Percentiles rank a stretch among this genome's conserved stretches.
Conservation (phyloP, 2,888 invertebrate species). For the Rutpela maculata region DNA sequence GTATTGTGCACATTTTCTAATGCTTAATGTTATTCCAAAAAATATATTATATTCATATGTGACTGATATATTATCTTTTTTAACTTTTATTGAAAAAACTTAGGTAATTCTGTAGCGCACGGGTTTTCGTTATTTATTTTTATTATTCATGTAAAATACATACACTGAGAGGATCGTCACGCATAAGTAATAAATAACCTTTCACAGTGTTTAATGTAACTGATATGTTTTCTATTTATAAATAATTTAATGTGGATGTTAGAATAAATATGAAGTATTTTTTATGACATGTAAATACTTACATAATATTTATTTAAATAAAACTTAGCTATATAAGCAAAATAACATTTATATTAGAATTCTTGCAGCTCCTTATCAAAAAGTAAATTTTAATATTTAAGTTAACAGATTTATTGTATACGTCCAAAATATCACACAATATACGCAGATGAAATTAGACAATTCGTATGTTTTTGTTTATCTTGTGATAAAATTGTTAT, state of each 20-base stretch:
- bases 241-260: conserved; percentile 36
- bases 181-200: conserved; percentile 36
- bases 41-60: too few species aligned
- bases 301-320: conserved; percentile 58
- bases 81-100: too few species aligned
- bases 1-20: too few species aligned
- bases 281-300: conserved; percentile 53
- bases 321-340: conserved; percentile 54
- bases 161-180: not conserved
- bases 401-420: conserved; percentile 38
- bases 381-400: conserved; percentile 49
- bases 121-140: not conserved
- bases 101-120: too few species aligned
- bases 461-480: conserved; percentile 55
- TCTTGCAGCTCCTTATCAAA: conserved; percentile 53
- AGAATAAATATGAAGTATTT: conserved; percentile 53
- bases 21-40: too few species aligned
- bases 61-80: too few species aligned
- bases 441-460: conserved; percentile 52
- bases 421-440: conserved; percentile 29
- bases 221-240: conserved; percentile 39
- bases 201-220: conserved; percentile 35
- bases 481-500: conserved; percentile 48
- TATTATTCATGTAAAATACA: not conserved
- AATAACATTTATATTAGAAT: conserved; percentile 60